Evolutionary conservation across 2,888 invertebrate species (phyloP).

Genomic region (Eristalis tenax): DNA sequence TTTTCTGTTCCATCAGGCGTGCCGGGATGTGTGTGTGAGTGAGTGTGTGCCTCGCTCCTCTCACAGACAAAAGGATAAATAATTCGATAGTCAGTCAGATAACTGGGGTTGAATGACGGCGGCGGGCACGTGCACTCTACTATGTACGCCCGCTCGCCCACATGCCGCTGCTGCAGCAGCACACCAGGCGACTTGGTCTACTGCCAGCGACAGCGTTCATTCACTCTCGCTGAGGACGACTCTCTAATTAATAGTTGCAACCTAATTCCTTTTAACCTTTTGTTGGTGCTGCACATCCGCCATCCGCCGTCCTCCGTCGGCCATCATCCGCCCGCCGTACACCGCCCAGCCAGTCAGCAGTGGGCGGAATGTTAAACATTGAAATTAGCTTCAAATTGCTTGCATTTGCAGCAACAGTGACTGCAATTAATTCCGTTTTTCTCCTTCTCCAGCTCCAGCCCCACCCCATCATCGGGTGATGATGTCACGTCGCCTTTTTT

Average conservation of each 20-base stretch:
- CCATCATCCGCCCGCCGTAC: neutral
- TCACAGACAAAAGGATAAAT: slow-evolving; percentile 56
- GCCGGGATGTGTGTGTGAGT: neutral
- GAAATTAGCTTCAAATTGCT: slow-evolving; percentile 67
- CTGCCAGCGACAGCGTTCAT: slow-evolving; percentile 15
- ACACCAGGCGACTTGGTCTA: neutral
- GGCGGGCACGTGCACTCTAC: slow-evolving; percentile 38
- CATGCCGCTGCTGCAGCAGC: neutral
- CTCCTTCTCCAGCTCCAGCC: neutral
- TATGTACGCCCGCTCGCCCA: neutral
- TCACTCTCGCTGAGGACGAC: slow-evolving; percentile 18
- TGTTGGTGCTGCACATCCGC: slow-evolving; percentile 31
- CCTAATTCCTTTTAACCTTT: slow-evolving; percentile 52
- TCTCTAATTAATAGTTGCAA: slow-evolving; percentile 65
- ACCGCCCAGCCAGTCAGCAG: slow-evolving; percentile 26
- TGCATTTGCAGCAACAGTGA: slow-evolving; percentile 64
- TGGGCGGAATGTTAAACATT: slow-evolving; percentile 66
- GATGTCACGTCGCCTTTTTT: neutral
- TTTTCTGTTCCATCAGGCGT: slow-evolving; percentile 12
- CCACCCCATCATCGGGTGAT: no score
- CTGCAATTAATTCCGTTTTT: slow-evolving; percentile 63
- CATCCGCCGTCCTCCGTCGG: neutral
- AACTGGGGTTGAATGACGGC: slow-evolving; percentile 12
- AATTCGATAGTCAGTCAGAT: slow-evolving; percentile 43
- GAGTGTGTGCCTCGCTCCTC: neutral